Evolutionary conservation across 2,797 vertebrate genomes (phyloP).

Genomic region (Cryptoblepharus egeriae): DNA sequence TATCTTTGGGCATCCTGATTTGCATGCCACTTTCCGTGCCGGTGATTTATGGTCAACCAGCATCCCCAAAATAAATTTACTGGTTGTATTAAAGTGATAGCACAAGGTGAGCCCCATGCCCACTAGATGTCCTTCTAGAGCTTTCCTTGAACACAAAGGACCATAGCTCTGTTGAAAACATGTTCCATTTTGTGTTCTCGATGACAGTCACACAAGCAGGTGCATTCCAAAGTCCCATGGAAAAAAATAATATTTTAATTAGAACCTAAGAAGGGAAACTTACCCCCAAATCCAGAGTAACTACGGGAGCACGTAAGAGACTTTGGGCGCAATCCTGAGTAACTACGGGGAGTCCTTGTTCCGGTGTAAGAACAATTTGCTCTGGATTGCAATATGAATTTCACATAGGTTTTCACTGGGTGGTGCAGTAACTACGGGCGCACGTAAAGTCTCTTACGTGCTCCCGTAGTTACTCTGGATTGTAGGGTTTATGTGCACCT

Average conservation of each 20-base stretch:
- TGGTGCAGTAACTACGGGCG: too few species aligned
- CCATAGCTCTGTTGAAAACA: slow-evolving; percentile 15
- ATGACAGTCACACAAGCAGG: neutral
- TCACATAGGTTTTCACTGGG: too few species aligned
- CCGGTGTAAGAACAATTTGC: too few species aligned
- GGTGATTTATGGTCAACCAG: slow-evolving; percentile 31
- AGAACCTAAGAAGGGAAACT: neutral
- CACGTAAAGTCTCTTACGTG: too few species aligned
- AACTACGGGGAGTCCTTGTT: too few species aligned
- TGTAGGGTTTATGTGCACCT: too few species aligned
- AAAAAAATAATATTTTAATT: slow-evolving; percentile 25
- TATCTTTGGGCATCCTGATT: slow-evolving; percentile 32
- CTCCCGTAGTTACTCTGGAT: too few species aligned
- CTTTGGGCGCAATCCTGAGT: too few species aligned
- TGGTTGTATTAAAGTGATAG: neutral
- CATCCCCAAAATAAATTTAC: neutral
- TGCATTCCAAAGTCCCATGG: slow-evolving; percentile 14
- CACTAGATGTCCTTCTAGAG: slow-evolving; percentile 70
- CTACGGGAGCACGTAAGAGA: too few species aligned
- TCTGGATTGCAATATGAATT: too few species aligned
- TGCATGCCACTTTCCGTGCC: slow-evolving; percentile 30
- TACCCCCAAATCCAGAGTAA: too few species aligned
- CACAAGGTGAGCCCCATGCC: slow-evolving; percentile 24
- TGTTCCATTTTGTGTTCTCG: neutral
- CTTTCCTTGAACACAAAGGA: slow-evolving; percentile 22